A percentile compares a stretch with the other conserved stretches of the same genome.
Evolutionary conservation across 2,888 invertebrate genomes (phyloP).

Genomic region (Melitaea athalia): DNA sequence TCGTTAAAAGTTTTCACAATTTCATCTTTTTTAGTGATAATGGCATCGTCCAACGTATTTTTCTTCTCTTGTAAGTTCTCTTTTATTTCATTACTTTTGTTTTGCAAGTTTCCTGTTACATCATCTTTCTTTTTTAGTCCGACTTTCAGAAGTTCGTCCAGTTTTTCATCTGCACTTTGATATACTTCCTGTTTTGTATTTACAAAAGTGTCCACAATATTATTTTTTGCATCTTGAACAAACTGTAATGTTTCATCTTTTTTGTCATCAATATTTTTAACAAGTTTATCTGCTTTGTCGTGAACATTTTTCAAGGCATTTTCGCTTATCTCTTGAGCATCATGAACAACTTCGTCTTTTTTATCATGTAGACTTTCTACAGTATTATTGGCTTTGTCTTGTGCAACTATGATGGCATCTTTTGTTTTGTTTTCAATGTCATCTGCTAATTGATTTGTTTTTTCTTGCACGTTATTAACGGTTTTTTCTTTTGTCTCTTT

Average conservation of each 20-base stretch:
- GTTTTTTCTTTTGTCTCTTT: slow-evolving; percentile 25
- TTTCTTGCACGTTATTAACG: slow-evolving; percentile 32
- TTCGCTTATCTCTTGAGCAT: slow-evolving; percentile 34
- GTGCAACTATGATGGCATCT: slow-evolving; percentile 34
- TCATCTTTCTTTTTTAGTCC: slow-evolving; percentile 39
- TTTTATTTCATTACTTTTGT: slow-evolving; percentile 40
- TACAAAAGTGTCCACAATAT: slow-evolving; percentile 36
- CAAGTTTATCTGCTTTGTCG: slow-evolving; percentile 41
- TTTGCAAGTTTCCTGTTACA: slow-evolving; percentile 42
- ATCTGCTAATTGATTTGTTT: slow-evolving; percentile 43
- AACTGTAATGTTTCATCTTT: slow-evolving; percentile 48
- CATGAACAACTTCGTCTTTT: slow-evolving; percentile 37
- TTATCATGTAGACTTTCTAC: slow-evolving; percentile 41
- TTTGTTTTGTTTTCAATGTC: slow-evolving; percentile 45
- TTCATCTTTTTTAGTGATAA: slow-evolving; percentile 7
- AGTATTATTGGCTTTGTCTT: slow-evolving; percentile 40
- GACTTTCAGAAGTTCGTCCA: slow-evolving; percentile 16
- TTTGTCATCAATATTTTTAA: slow-evolving; percentile 44
- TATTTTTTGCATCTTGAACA: slow-evolving; percentile 16
- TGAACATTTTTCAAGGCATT: slow-evolving; percentile 47
- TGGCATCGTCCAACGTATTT: slow-evolving; percentile 19
- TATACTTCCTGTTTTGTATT: slow-evolving; percentile 40
- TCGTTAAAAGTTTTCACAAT: slow-evolving; percentile 41
- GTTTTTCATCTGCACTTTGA: slow-evolving; percentile 28
- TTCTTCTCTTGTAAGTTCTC: slow-evolving; percentile 40